Conservation (phyloP, 2,113 vertebrate genomes). For the Chlorodrepanis virens region DNA sequence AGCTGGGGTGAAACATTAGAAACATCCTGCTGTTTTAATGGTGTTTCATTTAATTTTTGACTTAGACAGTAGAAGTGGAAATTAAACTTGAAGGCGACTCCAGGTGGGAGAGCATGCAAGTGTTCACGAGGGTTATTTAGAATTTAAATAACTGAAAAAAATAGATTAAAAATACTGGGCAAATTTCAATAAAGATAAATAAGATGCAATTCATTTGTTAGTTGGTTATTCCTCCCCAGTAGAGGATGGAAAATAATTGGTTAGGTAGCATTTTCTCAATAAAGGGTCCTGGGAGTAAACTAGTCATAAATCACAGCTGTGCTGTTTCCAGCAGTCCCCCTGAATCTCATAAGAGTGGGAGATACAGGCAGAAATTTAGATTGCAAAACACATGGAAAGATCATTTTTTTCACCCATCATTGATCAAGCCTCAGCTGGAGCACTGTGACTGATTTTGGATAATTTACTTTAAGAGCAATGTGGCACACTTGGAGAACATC, state of each 20-base stretch:
- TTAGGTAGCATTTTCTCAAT: not conserved
- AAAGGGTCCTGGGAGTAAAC: not conserved
- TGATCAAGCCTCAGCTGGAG: conserved; percentile 57
- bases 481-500: conserved; percentile 47
- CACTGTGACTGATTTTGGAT: not conserved
- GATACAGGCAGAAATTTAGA: conserved; percentile 15
- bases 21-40: not conserved
- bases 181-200: not conserved
- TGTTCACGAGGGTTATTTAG: not conserved
- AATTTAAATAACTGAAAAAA: not conserved
- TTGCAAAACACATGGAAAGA: conserved; percentile 19
- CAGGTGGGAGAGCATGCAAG: not conserved
- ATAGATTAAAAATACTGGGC: not conserved
- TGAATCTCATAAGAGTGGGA: not conserved
- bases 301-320: not conserved
- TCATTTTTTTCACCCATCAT: not conserved
- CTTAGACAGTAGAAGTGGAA: not conserved
- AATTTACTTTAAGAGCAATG: conserved; percentile 26
- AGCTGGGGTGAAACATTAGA: not conserved
- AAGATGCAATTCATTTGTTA: not conserved
- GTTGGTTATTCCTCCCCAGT: not conserved
- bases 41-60: not conserved
- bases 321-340: not conserved
- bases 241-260: not conserved
- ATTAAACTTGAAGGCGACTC: not conserved